A percentile compares a stretch with the other conserved stretches of the same genome.
Evolutionary conservation across 2,113 vertebrate species (phyloP).

Genomic region (Cervus canadensis): DNA sequence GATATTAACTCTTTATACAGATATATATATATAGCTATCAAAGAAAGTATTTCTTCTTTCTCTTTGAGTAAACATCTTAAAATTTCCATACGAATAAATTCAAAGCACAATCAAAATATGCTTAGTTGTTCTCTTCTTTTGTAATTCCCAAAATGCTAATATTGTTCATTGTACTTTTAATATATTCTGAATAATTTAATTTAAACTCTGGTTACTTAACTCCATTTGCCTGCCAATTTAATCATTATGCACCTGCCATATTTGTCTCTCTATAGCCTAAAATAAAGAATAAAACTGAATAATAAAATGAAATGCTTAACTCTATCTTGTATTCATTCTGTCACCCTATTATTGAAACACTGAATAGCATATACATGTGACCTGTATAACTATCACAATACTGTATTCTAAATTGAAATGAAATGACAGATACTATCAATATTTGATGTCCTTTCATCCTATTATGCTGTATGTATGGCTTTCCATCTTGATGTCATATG

Average conservation of each 20-base stretch:
- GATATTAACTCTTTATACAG: not conserved
- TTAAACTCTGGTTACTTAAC: not conserved
- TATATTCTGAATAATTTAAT: constrained; percentile 29
- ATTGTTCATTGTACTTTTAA: constrained; percentile 18
- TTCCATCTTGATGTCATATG: not conserved
- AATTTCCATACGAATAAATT: constrained; percentile 41
- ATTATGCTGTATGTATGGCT: constrained; percentile 9
- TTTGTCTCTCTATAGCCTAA: not conserved
- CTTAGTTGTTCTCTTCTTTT: not conserved
- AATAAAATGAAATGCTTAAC: constrained; percentile 15
- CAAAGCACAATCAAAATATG: constrained; percentile 23
- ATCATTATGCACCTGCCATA: not conserved
- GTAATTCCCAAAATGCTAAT: constrained; percentile 18
- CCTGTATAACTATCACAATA: not conserved
- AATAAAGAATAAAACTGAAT: constrained; percentile 7
- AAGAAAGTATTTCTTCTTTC: constrained; percentile 22
- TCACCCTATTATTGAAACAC: not conserved
- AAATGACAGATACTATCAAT: constrained; percentile 25
- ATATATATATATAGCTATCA: not conserved
- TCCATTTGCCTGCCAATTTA: not conserved
- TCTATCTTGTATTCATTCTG: not conserved
- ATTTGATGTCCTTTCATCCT: constrained; percentile 39
- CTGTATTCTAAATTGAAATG: not conserved
- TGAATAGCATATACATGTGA: not conserved
- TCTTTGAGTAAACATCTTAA: constrained; percentile 21